Evolutionary conservation across 2,888 invertebrate genomes (phyloP), one percentile per base, ranked within the genome.

Genomic region (Aplocera efformata): DNA sequence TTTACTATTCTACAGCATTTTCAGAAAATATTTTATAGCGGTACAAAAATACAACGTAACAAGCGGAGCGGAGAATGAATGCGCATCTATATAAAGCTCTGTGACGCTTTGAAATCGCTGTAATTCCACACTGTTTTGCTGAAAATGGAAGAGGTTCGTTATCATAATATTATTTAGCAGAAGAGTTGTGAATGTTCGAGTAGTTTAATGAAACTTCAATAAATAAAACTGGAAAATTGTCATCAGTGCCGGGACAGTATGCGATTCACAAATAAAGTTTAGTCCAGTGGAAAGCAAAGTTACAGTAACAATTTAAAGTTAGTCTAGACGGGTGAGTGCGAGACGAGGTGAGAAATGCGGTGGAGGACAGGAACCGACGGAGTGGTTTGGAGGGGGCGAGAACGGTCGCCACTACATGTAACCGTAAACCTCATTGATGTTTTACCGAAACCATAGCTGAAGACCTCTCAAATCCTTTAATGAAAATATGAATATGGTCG

Each of bases 261-360:
- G 66, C 61, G 72, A 70, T 70, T 67, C 72, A 76, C 72, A 79
- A 79, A 79, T 79, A 79, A 78, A 79, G 74, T 79, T 77, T 55
- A 64, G 50, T 66, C 57, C 63, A 75, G 68, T 75, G 74, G 69
- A 67, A 66, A 74, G 70, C 67, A 67, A 75, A 77, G 75, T 80
- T 78, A 67, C 67, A 69, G 67, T 73, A 79, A 82, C 82, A 82
- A 82, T 83, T 81, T 82, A 84, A 85, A 85, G 73, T 85, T 83
- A 49, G 71, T 67, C 72, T 62, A 65, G 67, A 63, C 59, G 60
- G 60, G 57, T 61, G 67, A 72, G 67, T 64, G 63, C 63, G 61
- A 68, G 63, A 58, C 58, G 72, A 81, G 77, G 77, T 79, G 78
- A 78, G 80, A 79, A 75, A 74, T 65, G 66, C 59, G 50, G 60